Evolutionary conservation across 2,888 invertebrate species (phyloP).

Genomic region (Drosophila prolongata): DNA sequence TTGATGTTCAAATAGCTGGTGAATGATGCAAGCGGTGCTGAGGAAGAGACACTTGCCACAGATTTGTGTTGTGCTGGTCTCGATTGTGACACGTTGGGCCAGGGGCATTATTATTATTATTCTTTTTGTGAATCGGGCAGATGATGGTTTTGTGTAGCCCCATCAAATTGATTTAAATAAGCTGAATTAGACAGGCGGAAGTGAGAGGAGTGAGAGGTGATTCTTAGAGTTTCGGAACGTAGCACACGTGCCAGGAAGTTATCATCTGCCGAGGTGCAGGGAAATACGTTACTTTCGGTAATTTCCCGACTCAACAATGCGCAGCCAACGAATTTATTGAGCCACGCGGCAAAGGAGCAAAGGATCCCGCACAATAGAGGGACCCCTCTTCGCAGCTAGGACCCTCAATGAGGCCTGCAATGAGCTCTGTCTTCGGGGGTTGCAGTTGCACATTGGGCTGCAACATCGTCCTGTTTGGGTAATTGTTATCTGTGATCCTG

Average conservation of each 20-base stretch:
- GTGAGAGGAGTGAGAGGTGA: conserved; percentile 18
- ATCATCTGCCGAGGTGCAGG: conserved; percentile 24
- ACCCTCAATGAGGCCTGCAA: conserved; percentile 55
- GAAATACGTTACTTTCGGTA: conserved; percentile 52
- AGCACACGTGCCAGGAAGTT: conserved; percentile 42
- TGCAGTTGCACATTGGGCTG: conserved; percentile 54
- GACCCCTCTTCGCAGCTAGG: conserved; percentile 20
- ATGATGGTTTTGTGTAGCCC: conserved; percentile 57
- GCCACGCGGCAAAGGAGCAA: conserved; percentile 51
- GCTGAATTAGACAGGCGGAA: conserved; percentile 69
- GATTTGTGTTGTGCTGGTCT: conserved; percentile 45
- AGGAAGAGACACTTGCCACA: conserved; percentile 77
- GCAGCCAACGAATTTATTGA: conserved; percentile 44
- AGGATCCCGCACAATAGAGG: conserved; percentile 41
- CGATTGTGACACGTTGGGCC: conserved; percentile 35
- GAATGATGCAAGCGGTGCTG: conserved; percentile 63
- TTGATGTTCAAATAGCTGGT: conserved; percentile 78
- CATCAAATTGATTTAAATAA: conserved; percentile 73
- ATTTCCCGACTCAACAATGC: conserved; percentile 57
- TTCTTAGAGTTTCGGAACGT: conserved; percentile 6
- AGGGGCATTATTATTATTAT: conserved; percentile 19
- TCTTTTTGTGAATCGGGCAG: conserved; percentile 37
- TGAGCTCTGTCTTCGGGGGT: conserved; percentile 53
- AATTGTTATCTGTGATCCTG: conserved; percentile 75
- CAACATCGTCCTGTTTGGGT: conserved; percentile 50